Evolutionary conservation across 2,888 invertebrate genomes (phyloP), one percentile per base, ranked within the genome.

Genomic region (Lordiphosa fenestrarum): DNA sequence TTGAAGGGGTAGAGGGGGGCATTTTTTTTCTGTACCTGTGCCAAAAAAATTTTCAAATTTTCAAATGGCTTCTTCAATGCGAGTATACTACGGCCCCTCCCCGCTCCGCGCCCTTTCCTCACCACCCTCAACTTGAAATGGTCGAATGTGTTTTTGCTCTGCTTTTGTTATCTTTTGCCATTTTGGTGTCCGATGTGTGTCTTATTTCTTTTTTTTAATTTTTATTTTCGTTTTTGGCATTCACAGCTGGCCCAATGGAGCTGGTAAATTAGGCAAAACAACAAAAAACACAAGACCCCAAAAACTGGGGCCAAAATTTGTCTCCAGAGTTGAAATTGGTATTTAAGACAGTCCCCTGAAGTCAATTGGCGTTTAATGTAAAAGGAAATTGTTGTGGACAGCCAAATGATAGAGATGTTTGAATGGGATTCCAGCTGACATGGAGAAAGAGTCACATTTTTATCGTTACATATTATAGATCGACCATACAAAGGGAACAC

Each of bases 21-120:
- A 53, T 53, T 39, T 21, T 53, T 71, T 84, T 75, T 72, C 76
- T 85, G 86, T 84, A 83, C 83, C 86, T 83, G 78, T 85, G 85
- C 86, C 86, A 76, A 85, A 85, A 85, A 85, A 81, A 71, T 82
- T 84, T 85, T 85, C 81, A 83, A 86, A 81, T 85, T 83, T 86
- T 84, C 85, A 78, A 85, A 86, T 86, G 83, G 82, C 83, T 83
- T 81, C 81, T 83, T 83, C 75, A 84, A 81, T 77, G 66, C 57
- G 19, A 19, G 19, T 19, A 19, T 19, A 19, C 2, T 19, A 19
- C 4, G 19, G 15, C 15, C 15, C 15, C 19, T 4, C 19, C 19
- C 19, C 19, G 25, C 6, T 25, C 3, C 25, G 41, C 47, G 33
- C 15, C 12, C 39, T 33, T 38, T 38, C 25, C 38, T 12, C 12